phyloP scores from a whole-genome alignment of 2,888 invertebrate species.

The Ceratothoa steindachneri region DNA sequence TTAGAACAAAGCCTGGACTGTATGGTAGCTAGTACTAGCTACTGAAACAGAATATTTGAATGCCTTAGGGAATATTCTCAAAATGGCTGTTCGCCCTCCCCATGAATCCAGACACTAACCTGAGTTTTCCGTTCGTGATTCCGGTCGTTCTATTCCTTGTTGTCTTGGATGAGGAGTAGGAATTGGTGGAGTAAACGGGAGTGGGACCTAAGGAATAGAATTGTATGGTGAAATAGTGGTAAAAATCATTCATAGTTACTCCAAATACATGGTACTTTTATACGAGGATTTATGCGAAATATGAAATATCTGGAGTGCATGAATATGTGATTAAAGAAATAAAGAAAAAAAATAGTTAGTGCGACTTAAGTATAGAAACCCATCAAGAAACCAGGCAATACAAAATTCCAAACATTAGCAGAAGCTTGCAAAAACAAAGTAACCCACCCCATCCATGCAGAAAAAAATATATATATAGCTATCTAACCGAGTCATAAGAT shows the following conservation, averaged over 20 bases:
- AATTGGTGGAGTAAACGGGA: not conserved
- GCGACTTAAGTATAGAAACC: no score
- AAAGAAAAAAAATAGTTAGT: not conserved
- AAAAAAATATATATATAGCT: not conserved
- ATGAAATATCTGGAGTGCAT: no score
- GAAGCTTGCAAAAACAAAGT: not conserved
- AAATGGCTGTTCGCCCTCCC: no score
- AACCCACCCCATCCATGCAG: not conserved
- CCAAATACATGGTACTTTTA: no score
- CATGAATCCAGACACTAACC: no score
- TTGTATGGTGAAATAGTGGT: no score
- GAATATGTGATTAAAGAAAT: not conserved
- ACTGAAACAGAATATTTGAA: no score
- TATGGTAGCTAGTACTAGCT: no score
- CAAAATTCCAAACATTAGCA: not conserved
- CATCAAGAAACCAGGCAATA: not conserved
- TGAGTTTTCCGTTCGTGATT: not conserved
- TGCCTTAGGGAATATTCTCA: no score
- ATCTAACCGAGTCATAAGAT: no score
- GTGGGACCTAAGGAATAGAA: not conserved
- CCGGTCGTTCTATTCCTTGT: not conserved
- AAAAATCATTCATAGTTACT: constrained; percentile 4
- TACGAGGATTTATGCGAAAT: no score
- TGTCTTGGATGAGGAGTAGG: not conserved
- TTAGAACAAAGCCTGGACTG: no score